These are phyloP conservation scores for Holcopasites calliopsidis DNA, from an alignment of 1,140 invertebrate genomes.

Conservation along the genomic window DNA sequence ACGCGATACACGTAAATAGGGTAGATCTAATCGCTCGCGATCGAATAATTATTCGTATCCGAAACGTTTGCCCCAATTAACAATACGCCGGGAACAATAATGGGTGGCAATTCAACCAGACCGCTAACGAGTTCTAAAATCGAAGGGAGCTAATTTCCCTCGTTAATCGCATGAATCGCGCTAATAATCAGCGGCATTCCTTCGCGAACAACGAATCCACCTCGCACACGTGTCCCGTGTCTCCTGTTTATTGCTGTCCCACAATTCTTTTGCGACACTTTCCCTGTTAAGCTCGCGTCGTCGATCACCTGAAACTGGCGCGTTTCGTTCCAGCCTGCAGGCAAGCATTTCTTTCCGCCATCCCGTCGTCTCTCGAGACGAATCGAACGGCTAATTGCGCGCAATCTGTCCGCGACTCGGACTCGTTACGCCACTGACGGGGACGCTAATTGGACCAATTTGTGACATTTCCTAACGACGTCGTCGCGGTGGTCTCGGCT, in stretches of 20 bases:
- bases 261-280: constrained; percentile 40
- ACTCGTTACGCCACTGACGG: constrained; percentile 24
- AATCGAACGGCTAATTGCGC: constrained; percentile 40
- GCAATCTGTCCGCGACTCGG: neutral
- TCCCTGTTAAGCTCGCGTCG: constrained; percentile 27
- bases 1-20: constrained; percentile 48
- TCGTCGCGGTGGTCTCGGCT: constrained; percentile 35
- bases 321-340: neutral
- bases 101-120: too few species aligned
- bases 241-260: neutral
- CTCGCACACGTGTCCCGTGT: neutral
- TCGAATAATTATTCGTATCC: constrained; percentile 31
- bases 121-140: too few species aligned
- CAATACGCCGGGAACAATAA: too few species aligned
- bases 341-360: neutral
- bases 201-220: neutral
- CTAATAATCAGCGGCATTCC: constrained; percentile 33
- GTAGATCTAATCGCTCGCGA: constrained; percentile 42
- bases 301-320: neutral
- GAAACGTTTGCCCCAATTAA: too few species aligned
- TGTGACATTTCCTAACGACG: constrained; percentile 47
- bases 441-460: constrained; percentile 43
- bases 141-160: too few species aligned
- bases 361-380: neutral
- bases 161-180: neutral